Base-by-base conservation (phyloP, 2,113 vertebrate genomes). In the Ascaphus truei region DNA sequence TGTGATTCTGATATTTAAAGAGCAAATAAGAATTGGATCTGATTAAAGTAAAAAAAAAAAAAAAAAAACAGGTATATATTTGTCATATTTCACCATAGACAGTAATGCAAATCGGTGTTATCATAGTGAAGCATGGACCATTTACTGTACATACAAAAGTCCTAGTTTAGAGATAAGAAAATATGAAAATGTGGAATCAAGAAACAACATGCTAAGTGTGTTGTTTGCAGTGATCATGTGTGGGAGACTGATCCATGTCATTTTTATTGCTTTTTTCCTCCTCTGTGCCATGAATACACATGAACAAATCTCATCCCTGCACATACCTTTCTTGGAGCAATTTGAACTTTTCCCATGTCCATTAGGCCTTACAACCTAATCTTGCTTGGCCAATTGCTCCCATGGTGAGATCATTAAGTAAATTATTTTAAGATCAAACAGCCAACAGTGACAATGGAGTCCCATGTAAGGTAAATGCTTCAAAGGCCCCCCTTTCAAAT, bases 391-490 rank as follows among this genome's bases (percentile, higher is more conserved):
- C 93, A 93, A 94, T 96, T 94, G 94, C 94, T 97, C 93, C 93
- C 90, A 91, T 91, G 90, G 94, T 95, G 95, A 98, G 95, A 97
- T 98, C 95, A 98, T 99, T 96, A 98, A 98, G 96, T 94, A 94
- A 96, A 98, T 98, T 94, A 98, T 99, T 98, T 98, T 95, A 94
- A 98, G 95, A 98, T 98, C 97, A 99, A 99, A 99, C 93, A 92
- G 92, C 93, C 93, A 90, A 91, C 91, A 88, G 91, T 90, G 90
- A 98, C 96, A 98, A 98, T 98, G 91, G 93, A 90, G 93, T 93
- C 91, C 93, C 93, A 88, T 92, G 94, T 93, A 93, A 96, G 95
- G 93, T 95, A 93, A 99, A 95, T 94, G 93, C 94, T 93, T 95
- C 91, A 93, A 92, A 93, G 92, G 80, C 80, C 83, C 86, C 86